Evolutionary conservation across 2,113 vertebrate species (phyloP).

Genomic region (Craseonycteris thonglongyai): DNA sequence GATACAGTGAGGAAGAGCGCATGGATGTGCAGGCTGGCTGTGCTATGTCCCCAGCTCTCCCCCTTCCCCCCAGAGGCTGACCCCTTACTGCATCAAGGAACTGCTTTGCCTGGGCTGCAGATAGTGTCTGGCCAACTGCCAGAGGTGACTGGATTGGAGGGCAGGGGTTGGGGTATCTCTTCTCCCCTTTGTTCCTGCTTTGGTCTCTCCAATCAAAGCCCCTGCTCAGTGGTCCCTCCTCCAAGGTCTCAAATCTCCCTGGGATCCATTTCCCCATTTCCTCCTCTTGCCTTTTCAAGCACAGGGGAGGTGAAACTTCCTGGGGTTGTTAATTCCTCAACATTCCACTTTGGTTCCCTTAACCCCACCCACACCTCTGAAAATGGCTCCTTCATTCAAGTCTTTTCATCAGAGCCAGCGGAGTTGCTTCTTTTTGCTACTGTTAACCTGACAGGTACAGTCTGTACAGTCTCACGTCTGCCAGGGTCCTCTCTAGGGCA

Average conservation of each 20-base stretch:
- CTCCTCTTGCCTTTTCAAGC: neutral
- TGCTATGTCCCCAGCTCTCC: accelerated
- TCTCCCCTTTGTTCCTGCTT: neutral
- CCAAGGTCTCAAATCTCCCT: neutral
- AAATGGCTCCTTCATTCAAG: neutral
- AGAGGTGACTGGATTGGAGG: neutral
- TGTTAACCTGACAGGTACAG: neutral
- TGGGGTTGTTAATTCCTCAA: neutral
- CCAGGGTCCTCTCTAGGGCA: neutral
- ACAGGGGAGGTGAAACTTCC: neutral
- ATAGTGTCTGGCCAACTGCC: neutral
- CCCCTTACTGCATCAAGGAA: neutral
- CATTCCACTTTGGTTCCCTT: neutral
- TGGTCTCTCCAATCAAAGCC: neutral
- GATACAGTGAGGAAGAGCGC: neutral
- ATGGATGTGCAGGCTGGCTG: too few species aligned
- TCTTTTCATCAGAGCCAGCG: neutral
- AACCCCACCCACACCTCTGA: neutral
- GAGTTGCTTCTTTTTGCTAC: neutral
- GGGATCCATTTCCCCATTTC: neutral
- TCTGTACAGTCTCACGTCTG: neutral
- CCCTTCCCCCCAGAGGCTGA: neutral
- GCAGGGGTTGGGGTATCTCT: neutral
- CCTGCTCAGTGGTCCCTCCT: neutral
- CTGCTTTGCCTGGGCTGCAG: neutral